Percentiles rank a stretch among this genome's conserved stretches.
These are phyloP conservation scores for Pseudococcus viburni DNA, from an alignment of 2,888 invertebrate genomes.

Conservation along the genomic window DNA sequence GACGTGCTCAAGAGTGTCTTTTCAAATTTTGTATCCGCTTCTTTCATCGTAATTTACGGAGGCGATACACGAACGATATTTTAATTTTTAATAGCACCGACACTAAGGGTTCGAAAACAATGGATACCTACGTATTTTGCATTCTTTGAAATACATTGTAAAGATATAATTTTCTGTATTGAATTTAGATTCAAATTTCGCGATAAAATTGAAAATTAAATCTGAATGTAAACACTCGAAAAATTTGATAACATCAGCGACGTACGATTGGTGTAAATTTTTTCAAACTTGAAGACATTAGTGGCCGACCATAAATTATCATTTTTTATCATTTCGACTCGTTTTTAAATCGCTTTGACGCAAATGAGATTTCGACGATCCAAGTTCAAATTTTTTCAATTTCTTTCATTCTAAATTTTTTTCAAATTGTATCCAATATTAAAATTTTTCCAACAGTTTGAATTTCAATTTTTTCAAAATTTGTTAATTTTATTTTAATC, in stretches of 20 bases:
- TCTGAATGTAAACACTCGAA: background rate
- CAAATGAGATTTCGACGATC: too few relatives aligned
- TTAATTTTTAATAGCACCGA: background rate
- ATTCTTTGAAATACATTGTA: background rate
- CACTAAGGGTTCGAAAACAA: background rate
- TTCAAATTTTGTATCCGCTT: conserved; percentile 11
- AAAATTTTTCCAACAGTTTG: too few relatives aligned
- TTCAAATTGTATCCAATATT: too few relatives aligned
- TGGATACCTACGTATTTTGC: background rate
- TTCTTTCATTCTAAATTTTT: too few relatives aligned
- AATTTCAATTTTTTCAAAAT: too few relatives aligned
- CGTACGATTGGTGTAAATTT: background rate
- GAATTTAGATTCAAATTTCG: background rate
- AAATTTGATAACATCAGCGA: background rate
- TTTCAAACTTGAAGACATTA: background rate
- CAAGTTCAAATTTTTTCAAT: too few relatives aligned
- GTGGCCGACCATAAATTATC: background rate
- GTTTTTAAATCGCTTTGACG: too few relatives aligned
- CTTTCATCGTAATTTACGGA: background rate
- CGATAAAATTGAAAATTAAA: too few relatives aligned
- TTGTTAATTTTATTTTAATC: too few relatives aligned
- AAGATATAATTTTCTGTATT: background rate
- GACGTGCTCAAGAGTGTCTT: background rate
- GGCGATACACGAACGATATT: background rate
- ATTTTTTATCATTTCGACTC: too few relatives aligned